These are phyloP conservation scores for Peromyscus leucopus DNA, from an alignment of 2,113 vertebrate species.

Conservation along the genomic window DNA sequence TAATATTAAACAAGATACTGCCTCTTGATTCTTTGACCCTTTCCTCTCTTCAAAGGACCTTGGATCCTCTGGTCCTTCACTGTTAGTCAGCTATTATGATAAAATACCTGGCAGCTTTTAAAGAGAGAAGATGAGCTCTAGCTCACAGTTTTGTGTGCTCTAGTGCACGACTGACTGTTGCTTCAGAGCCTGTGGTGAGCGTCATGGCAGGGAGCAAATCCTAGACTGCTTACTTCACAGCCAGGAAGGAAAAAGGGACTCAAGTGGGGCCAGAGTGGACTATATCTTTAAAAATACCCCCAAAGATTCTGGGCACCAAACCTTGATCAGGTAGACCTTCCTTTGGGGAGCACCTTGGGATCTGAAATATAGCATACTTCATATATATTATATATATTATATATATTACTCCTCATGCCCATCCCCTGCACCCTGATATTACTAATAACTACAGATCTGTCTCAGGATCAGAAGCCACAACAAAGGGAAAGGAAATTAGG, in stretches of 20 bases:
- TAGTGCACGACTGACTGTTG: not conserved
- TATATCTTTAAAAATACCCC: not conserved
- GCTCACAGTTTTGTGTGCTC: not conserved
- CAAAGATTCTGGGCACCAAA: not conserved
- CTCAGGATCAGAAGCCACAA: too few species aligned
- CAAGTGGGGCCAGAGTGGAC: not conserved
- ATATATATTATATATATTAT: too few species aligned
- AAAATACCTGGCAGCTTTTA: not conserved
- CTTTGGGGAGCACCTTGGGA: not conserved
- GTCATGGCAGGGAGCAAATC: not conserved
- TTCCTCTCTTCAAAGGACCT: not conserved
- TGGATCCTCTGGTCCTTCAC: not conserved
- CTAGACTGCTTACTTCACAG: not conserved
- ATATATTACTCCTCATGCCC: not conserved
- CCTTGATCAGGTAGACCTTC: not conserved
- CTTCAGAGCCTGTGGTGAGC: not conserved
- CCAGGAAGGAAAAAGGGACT: not conserved
- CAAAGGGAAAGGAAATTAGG: too few species aligned
- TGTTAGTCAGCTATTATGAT: not conserved
- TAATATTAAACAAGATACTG: too few species aligned
- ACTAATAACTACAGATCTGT: too few species aligned
- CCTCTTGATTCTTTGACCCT: constrained; percentile 11
- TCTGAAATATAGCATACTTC: too few species aligned
- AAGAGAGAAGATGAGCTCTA: not conserved
- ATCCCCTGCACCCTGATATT: not conserved